Percentiles rank a stretch among this genome's conserved stretches.
Conservation (phyloP, 2,888 invertebrate species). For the Ypsolopha sequella region DNA sequence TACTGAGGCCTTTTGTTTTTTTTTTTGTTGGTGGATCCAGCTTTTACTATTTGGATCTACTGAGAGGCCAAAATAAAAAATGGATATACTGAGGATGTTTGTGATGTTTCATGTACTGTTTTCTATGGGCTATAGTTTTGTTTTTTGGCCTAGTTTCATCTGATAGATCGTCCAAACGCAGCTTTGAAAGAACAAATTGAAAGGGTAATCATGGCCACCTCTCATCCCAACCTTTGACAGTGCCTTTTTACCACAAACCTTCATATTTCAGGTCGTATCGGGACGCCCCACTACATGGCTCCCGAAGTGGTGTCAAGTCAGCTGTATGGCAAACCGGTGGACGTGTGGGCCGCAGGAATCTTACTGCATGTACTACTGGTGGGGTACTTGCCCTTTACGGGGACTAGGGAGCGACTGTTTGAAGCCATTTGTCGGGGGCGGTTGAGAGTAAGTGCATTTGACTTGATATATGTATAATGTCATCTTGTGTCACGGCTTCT, state of each 20-base stretch:
- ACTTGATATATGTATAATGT: too few species aligned
- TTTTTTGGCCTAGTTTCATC: too few species aligned
- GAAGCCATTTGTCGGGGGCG: slow-evolving; percentile 91
- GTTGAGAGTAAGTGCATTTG: slow-evolving; percentile 73
- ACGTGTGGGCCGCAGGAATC: slow-evolving; percentile 98
- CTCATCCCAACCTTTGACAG: neutral
- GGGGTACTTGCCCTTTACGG: slow-evolving; percentile 95
- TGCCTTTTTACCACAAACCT: slow-evolving; percentile 13
- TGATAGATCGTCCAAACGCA: neutral
- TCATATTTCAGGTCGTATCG: slow-evolving; percentile 81
- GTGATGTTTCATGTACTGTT: too few species aligned
- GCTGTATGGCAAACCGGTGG: slow-evolving; percentile 94
- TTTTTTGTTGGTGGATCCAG: too few species aligned
- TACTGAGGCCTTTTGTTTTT: too few species aligned
- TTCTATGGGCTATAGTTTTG: too few species aligned
- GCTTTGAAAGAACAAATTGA: neutral
- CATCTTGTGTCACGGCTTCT: too few species aligned
- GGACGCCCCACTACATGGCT: slow-evolving; percentile 98
- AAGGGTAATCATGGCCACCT: neutral
- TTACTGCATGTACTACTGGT: slow-evolving; percentile 93
- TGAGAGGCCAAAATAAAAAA: too few species aligned
- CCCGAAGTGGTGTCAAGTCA: slow-evolving; percentile 95
- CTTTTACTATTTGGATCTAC: too few species aligned
- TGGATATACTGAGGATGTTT: too few species aligned
- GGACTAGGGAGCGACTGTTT: slow-evolving; percentile 92